Evolutionary conservation across 2,888 invertebrate species (phyloP), one percentile per base, ranked within the genome.

Genomic region (Thera obeliscata): DNA sequence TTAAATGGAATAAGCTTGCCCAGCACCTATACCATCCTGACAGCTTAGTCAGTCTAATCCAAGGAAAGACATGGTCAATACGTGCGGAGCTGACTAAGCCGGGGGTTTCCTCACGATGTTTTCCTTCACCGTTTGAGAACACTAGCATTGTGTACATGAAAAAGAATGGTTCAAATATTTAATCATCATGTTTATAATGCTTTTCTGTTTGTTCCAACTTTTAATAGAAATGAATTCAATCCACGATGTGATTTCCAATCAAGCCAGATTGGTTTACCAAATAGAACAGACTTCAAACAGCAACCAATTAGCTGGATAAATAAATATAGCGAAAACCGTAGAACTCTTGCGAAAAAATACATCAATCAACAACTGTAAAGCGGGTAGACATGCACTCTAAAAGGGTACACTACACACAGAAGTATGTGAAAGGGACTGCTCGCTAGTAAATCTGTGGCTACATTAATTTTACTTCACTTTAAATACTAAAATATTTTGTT

Each of bases 311-410:
- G 62, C 62, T 56, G 41, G 9, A 48, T 56, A 66, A 66, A 66
- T 60, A 61, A 66, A 69, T 66, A 57, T 65, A 61, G 56, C 61
- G n/a, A 58, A 61, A 64, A 52, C 22, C 56, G 58, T 43, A 56
- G 56, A 66, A 22, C 62, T 65, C 62, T 62, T 48, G 58, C 43
- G 49, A 41, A 66, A 67, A 64, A 56, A 63, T 56, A 61, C 72
- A 71, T 72, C 72, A 71, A 72, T 71, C 74, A 69, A 64, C 7
- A 61, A 61, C 61, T 62, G 56, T 59, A 12, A 50, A 66, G 60
- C 52, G 67, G 48, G 61, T 48, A 46, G 61, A 66, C 64, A 64
- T 48, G 64, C 70, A 70, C 72, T 71, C 69, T 69, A 55, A 69
- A 71, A 64, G 65, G 57, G 66, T 66, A 66, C 48, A 60, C 38